phyloP scores from a whole-genome alignment of 1,140 invertebrate species.

The Trichonephila clavipes region DNA sequence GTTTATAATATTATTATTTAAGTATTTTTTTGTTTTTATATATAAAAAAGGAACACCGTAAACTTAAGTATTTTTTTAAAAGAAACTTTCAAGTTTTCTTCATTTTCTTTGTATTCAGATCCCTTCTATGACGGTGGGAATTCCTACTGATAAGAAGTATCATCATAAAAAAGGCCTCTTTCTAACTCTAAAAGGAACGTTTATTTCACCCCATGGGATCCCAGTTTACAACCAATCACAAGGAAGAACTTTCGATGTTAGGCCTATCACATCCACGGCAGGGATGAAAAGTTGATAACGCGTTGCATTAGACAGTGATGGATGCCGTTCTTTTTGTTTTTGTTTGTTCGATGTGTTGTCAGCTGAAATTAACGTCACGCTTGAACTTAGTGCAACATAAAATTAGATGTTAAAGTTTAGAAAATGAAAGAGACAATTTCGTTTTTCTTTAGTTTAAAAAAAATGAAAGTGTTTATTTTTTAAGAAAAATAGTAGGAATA shows the following conservation, averaged over 20 bases:
- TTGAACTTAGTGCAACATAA: slow-evolving; percentile 4
- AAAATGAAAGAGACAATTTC: not conserved
- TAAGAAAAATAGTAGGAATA: no score
- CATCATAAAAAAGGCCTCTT: not conserved
- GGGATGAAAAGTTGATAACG: slow-evolving; percentile 39
- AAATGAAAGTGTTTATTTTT: not conserved
- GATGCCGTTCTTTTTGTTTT: not conserved
- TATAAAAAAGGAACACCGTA: not conserved
- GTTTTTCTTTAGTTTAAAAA: not conserved
- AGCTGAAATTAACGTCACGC: slow-evolving; percentile 20
- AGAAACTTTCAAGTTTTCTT: not conserved
- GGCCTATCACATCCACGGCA: slow-evolving; percentile 3
- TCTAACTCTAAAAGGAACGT: slow-evolving; percentile 4
- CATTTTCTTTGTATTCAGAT: not conserved
- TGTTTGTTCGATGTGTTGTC: not conserved
- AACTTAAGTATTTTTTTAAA: not conserved
- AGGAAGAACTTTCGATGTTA: not conserved
- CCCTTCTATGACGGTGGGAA: no score
- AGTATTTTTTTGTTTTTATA: not conserved
- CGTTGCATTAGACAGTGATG: slow-evolving; percentile 36
- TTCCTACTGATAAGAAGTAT: not conserved
- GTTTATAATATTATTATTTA: not conserved
- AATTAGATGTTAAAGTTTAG: slow-evolving; percentile 14
- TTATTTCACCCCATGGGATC: not conserved
- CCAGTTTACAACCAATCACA: slow-evolving; percentile 36